Evolutionary conservation across 2,888 invertebrate genomes (phyloP), one percentile per base, ranked within the genome.

Genomic region (Phortica magna): DNA sequence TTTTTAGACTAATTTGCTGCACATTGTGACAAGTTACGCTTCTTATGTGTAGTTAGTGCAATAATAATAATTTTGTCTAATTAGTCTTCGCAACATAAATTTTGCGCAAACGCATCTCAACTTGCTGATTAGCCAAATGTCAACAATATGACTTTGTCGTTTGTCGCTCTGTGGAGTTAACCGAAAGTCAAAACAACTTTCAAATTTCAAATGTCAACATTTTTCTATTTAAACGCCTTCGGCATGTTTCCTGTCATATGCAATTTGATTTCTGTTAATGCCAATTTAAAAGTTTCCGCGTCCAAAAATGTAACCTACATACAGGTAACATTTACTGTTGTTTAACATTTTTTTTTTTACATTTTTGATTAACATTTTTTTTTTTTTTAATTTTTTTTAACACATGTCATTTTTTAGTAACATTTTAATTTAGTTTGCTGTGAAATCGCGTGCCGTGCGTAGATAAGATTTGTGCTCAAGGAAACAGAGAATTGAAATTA

Each of bases 391-490:
- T n/a, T n/a, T n/a, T n/a, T n/a, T n/a, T n/a, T n/a, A n/a, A n/a
- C n/a, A n/a, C n/a, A n/a, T n/a, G n/a, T n/a, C n/a, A 14, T 57
- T 57, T 57, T 17, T 57, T 7, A 43, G 48, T 48, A 1, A 48
- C 48, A 59, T 59, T 59, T 59, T 59, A 9, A 17, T 17, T 59
- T 59, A 12, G 59, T n/a, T 14, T 5, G 39, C 61, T 65, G n/a
- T 19, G n/a, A 12, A 12, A 12, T 65, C 65, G 65, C 65, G 65
- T 65, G 65, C 65, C 39, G 41, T 41, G 12, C 10, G 39, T 10
- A 65, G 65, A 65, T 65, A 65, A 65, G 65, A 65, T 65, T 65
- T 65, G 31, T 65, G 31, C 39, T 7, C 17, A 61, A 17, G 19
- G 12, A 22, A 61, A 65, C 22, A 65, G 14, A 6, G 12, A 65